phyloP scores from a whole-genome alignment of 2,888 invertebrate genomes.

The Torymus aiolomorphi region DNA sequence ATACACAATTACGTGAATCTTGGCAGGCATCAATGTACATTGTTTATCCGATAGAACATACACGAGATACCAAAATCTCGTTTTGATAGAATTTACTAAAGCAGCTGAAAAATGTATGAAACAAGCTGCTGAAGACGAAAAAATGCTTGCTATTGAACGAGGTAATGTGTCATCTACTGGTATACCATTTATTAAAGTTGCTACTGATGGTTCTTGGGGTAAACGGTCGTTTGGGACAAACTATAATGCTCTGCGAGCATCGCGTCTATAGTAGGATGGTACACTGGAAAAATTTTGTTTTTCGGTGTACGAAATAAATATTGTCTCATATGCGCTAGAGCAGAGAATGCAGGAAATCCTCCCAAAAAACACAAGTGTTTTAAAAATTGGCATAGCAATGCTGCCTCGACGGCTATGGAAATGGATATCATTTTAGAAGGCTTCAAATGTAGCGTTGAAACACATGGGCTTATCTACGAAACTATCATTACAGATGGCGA shows the following conservation, averaged over 20 bases:
- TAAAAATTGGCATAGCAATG: conserved; percentile 62
- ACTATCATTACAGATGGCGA: conserved; percentile 51
- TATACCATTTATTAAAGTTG: too few species aligned
- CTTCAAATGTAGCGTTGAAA: too few species aligned
- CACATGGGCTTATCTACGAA: conserved; percentile 50
- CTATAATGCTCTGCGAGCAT: conserved; percentile 50
- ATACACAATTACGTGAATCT: too few species aligned
- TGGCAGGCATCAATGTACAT: too few species aligned
- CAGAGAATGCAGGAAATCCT: conserved; percentile 38
- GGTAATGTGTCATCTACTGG: conserved; percentile 10
- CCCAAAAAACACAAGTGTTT: conserved; percentile 60
- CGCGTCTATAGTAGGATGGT: conserved; percentile 46
- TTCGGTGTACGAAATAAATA: too few species aligned
- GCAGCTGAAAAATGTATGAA: too few species aligned
- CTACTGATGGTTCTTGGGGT: too few species aligned
- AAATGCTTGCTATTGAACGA: conserved; percentile 43
- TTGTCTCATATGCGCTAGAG: too few species aligned
- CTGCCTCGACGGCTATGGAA: conserved; percentile 63
- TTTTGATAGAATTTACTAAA: too few species aligned
- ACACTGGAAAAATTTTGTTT: conserved; percentile 61
- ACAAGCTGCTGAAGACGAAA: conserved; percentile 38
- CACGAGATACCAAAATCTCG: too few species aligned
- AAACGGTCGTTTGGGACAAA: conserved; percentile 48
- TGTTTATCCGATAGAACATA: too few species aligned
- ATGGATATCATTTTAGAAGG: too few species aligned